A percentile compares a stretch with the other conserved stretches of the same genome.
Evolutionary conservation across 2,888 invertebrate species (phyloP).

Genomic region (Scrobipalpa costella): DNA sequence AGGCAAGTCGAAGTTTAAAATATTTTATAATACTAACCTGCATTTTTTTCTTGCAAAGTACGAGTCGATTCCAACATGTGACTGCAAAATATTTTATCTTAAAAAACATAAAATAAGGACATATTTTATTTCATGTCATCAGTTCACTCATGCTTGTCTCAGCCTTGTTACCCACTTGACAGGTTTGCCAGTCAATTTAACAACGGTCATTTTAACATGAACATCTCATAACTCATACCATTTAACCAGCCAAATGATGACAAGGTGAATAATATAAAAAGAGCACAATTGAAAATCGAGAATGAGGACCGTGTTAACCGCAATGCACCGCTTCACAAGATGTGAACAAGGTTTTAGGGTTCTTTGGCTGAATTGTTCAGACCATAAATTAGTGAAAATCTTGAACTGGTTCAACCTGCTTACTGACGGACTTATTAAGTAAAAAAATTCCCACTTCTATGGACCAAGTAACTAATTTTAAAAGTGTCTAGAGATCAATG

Average conservation of each 20-base stretch:
- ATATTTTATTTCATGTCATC: neutral
- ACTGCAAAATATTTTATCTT: neutral
- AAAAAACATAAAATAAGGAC: neutral
- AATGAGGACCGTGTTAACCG: conserved; percentile 38
- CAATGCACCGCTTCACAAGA: conserved; percentile 36
- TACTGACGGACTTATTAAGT: neutral
- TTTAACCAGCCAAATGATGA: conserved; percentile 24
- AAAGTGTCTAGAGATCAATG: no score
- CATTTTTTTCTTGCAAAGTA: no score
- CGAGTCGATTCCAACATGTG: neutral
- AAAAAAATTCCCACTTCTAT: no score
- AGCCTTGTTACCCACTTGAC: conserved; percentile 10
- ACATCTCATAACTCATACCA: conserved; percentile 12
- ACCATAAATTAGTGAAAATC: neutral
- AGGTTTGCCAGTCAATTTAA: neutral
- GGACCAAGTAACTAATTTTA: no score
- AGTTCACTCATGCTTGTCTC: neutral
- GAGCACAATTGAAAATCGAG: conserved; percentile 26
- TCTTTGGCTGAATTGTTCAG: conserved; percentile 21
- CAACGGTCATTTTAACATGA: conserved; percentile 12
- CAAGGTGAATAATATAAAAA: conserved; percentile 10
- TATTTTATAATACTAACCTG: no score
- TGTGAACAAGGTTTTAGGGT: conserved; percentile 28
- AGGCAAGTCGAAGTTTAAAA: no score
- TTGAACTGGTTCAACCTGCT: no score